Conservation (phyloP, 1,140 invertebrate genomes). For the Chymomyza costata region DNA sequence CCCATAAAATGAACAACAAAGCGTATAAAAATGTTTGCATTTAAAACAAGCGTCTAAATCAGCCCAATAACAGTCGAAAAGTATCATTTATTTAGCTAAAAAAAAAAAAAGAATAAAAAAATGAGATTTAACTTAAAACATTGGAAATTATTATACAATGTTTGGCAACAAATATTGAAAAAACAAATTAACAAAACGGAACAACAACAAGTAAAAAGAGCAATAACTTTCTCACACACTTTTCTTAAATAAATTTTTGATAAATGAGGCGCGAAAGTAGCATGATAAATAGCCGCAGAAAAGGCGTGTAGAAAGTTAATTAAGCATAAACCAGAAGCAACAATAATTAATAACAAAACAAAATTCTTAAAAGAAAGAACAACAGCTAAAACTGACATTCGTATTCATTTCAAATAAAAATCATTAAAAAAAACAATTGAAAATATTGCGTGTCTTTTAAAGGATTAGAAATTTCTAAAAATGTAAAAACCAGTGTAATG, state of each 20-base stretch:
- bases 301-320: conserved; percentile 17
- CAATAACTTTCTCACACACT: conserved; percentile 6
- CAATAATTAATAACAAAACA: conserved; percentile 36
- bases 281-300: neutral
- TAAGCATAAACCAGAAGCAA: conserved; percentile 35
- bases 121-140: conserved; percentile 7
- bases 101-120: conserved; percentile 3
- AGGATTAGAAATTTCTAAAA: neutral
- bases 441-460: neutral
- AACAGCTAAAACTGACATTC: conserved; percentile 65
- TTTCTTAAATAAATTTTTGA: neutral
- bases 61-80: conserved; percentile 14
- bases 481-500: neutral
- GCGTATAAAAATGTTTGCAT: conserved; percentile 46
- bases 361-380: conserved; percentile 43
- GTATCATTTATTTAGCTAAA: conserved; percentile 26
- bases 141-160: conserved; percentile 20
- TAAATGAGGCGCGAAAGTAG: neutral
- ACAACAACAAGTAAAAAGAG: conserved; percentile 1
- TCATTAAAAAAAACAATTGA: conserved; percentile 40
- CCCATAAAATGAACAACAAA: conserved; percentile 8
- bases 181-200: conserved; percentile 8
- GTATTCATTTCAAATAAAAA: conserved; percentile 73
- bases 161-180: conserved; percentile 6
- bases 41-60: conserved; percentile 23